phyloP scores from a whole-genome alignment of 2,797 vertebrate genomes.

The Anisognathus igniventris region DNA sequence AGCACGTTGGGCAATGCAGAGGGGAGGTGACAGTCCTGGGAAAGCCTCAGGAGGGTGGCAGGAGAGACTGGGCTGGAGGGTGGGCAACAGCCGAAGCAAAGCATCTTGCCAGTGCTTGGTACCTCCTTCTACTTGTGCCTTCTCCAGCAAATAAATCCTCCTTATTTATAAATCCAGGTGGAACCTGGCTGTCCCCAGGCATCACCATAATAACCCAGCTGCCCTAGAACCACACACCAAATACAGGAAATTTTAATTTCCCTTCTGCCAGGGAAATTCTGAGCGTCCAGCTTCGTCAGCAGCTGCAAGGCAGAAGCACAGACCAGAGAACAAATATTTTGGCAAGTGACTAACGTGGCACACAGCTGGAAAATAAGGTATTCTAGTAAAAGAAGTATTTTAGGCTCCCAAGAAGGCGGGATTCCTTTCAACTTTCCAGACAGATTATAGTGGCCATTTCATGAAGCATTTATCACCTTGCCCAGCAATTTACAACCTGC shows the following conservation, averaged over 20 bases:
- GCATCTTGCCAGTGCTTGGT: background rate
- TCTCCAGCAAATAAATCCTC: background rate
- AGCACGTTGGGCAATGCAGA: background rate
- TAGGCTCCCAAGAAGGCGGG: background rate
- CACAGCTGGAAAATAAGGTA: background rate
- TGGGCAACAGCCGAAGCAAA: background rate
- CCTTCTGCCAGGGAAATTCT: background rate
- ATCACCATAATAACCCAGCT: fast-evolving
- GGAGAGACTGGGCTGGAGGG: fast-evolving
- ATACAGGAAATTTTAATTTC: background rate
- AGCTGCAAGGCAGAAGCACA: background rate
- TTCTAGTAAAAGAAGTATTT: conserved; percentile 11
- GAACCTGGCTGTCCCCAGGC: too few species aligned
- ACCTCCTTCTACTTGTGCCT: background rate
- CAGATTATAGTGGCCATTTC: background rate
- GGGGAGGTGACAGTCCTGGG: background rate
- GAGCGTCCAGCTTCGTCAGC: background rate
- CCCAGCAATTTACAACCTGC: conserved; percentile 1
- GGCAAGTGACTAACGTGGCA: background rate
- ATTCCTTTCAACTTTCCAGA: conserved; percentile 12
- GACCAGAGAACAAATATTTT: background rate
- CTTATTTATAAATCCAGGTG: background rate
- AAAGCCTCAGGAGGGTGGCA: background rate
- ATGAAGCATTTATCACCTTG: background rate
- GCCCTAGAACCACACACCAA: background rate